phyloP scores from a whole-genome alignment of 2,888 invertebrate species.

The Drosophila sordidapex region DNA sequence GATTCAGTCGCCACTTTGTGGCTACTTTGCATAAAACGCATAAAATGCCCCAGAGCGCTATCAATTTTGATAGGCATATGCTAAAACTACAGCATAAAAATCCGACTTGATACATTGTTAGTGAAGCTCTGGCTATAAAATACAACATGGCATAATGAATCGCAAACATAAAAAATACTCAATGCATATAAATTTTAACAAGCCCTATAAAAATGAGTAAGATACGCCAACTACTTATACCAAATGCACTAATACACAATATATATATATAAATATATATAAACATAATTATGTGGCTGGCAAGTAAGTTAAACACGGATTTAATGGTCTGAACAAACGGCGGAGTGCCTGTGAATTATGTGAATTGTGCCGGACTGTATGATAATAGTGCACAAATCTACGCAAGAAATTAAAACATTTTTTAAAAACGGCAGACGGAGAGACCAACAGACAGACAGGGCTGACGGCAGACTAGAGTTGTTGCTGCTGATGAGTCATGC shows the following conservation, averaged over 20 bases:
- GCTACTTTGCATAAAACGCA: slow-evolving; percentile 40
- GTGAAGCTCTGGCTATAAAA: slow-evolving; percentile 37
- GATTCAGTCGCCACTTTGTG: slow-evolving; percentile 27
- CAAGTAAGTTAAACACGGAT: slow-evolving; percentile 58
- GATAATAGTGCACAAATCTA: slow-evolving; percentile 37
- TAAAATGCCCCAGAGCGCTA: slow-evolving; percentile 48
- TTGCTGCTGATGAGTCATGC: slow-evolving; percentile 61
- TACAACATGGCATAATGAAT: slow-evolving; percentile 44
- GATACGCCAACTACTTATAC: slow-evolving; percentile 27
- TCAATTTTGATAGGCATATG: slow-evolving; percentile 71
- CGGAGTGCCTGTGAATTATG: slow-evolving; percentile 57
- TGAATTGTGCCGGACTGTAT: slow-evolving; percentile 43
- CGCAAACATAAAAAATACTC: slow-evolving; percentile 50
- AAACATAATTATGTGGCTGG: slow-evolving; percentile 63
- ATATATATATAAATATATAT: slow-evolving; percentile 17
- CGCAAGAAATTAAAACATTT: slow-evolving; percentile 70
- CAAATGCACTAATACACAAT: slow-evolving; percentile 25
- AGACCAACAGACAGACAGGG: slow-evolving; percentile 38
- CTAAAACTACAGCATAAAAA: slow-evolving; percentile 36
- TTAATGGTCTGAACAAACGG: slow-evolving; percentile 50
- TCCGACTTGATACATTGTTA: slow-evolving; percentile 41
- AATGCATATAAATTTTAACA: slow-evolving; percentile 73
- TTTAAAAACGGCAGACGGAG: slow-evolving; percentile 13
- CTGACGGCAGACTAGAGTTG: slow-evolving; percentile 18
- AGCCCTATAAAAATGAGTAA: slow-evolving; percentile 37